These are phyloP conservation scores for Sarcophaga variegata DNA, from an alignment of 2,888 invertebrate genomes.

Conservation along the genomic window DNA sequence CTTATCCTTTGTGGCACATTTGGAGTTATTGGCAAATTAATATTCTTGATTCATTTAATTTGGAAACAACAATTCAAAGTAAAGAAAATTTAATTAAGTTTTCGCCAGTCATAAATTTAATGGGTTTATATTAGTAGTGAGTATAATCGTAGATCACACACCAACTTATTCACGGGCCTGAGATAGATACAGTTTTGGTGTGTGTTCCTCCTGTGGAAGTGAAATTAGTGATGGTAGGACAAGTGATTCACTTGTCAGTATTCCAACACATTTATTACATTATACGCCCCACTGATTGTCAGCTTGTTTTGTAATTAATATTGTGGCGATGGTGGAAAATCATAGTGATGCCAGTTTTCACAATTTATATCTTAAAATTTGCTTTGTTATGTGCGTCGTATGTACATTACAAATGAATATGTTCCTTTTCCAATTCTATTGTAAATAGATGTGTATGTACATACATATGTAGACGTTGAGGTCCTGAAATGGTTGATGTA, in stretches of 20 bases:
- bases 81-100: conserved; percentile 45
- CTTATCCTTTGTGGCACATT: neutral
- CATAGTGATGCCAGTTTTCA: conserved; percentile 61
- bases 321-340: conserved; percentile 63
- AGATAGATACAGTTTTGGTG: too few species aligned
- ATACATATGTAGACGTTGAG: neutral
- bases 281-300: conserved; percentile 65
- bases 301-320: conserved; percentile 67
- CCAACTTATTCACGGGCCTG: neutral
- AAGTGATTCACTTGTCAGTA: conserved; percentile 36
- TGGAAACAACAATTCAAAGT: neutral
- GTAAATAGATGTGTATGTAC: neutral
- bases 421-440: conserved; percentile 23
- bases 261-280: conserved; percentile 55
- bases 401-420: conserved; percentile 54
- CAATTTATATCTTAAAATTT: conserved; percentile 39
- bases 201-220: neutral
- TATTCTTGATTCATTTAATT: conserved; percentile 46
- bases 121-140: conserved; percentile 52
- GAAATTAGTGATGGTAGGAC: conserved; percentile 10
- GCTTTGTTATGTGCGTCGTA: conserved; percentile 7
- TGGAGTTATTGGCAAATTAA: conserved; percentile 20
- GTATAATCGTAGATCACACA: neutral
- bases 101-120: conserved; percentile 56
- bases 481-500: conserved; percentile 46